Evolutionary conservation across 1,140 invertebrate species (phyloP).

Genomic region (Aphelenchoides avenae): DNA sequence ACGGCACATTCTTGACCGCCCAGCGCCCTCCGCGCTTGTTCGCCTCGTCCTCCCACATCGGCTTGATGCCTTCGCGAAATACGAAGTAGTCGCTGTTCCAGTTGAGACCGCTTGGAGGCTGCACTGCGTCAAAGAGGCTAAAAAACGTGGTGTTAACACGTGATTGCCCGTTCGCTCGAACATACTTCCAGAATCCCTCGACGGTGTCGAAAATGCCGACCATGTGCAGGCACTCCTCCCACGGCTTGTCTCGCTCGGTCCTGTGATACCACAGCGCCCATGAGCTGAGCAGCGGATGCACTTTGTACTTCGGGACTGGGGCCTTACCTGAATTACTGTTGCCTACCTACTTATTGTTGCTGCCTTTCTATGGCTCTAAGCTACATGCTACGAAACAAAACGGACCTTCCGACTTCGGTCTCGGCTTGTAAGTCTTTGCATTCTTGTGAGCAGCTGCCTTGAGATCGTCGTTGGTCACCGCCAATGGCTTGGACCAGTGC

Average conservation of each 20-base stretch:
- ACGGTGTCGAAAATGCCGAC: slow-evolving; percentile 90
- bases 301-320: no score
- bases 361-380: no score
- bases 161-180: no score
- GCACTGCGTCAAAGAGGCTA: slow-evolving; percentile 91
- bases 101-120: slow-evolving; percentile 79
- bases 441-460: no score
- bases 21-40: slow-evolving; percentile 87
- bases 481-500: no score
- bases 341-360: no score
- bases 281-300: no score
- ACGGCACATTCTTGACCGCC: slow-evolving; percentile 68
- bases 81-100: slow-evolving; percentile 89
- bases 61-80: slow-evolving; percentile 81
- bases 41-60: slow-evolving; percentile 94
- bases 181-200: slow-evolving; percentile 97
- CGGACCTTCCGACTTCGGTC: no score
- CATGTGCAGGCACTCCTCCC: slow-evolving; percentile 89
- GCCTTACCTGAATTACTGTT: no score
- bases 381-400: no score
- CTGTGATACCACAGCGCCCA: slow-evolving; percentile 99
- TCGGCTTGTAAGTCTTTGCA: no score
- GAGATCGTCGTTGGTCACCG: no score
- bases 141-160: slow-evolving; percentile 28
- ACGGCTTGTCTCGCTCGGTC: slow-evolving; percentile 77